phyloP scores from a whole-genome alignment of 2,888 invertebrate genomes.

The Podabrus alpinus region DNA sequence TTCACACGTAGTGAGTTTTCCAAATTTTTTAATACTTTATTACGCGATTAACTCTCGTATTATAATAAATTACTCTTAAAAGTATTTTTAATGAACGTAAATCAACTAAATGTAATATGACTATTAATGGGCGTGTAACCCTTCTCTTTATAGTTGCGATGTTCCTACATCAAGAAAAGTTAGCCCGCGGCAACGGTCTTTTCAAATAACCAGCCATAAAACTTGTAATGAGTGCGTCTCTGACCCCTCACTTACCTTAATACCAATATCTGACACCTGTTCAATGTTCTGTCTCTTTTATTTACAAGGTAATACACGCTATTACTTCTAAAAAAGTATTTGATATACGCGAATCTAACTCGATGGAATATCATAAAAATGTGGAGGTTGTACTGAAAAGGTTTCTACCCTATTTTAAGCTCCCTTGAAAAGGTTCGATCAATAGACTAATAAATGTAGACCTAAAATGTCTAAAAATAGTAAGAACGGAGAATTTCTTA shows the following conservation, averaged over 20 bases:
- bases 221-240: constrained; percentile 41
- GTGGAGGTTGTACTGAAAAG: constrained; percentile 11
- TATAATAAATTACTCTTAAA: not conserved
- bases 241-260: constrained; percentile 33
- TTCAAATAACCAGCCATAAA: constrained; percentile 44
- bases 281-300: constrained; percentile 33
- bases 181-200: constrained; percentile 39
- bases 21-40: not conserved
- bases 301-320: constrained; percentile 19
- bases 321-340: constrained; percentile 14
- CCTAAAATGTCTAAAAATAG: not conserved
- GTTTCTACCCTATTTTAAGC: constrained; percentile 15
- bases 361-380: constrained; percentile 18
- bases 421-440: constrained; percentile 16
- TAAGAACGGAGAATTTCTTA: not conserved
- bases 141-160: constrained; percentile 28
- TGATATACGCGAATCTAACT: constrained; percentile 17
- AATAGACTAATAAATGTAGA: constrained; percentile 17
- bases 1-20: not conserved
- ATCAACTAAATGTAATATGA: constrained; percentile 16
- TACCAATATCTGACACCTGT: constrained; percentile 43
- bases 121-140: constrained; percentile 30
- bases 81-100: not conserved
- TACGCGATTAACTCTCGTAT: not conserved
- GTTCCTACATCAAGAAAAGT: constrained; percentile 35